Evolutionary conservation across 1,140 invertebrate species (phyloP).

Genomic region (Ruditapes philippinarum): DNA sequence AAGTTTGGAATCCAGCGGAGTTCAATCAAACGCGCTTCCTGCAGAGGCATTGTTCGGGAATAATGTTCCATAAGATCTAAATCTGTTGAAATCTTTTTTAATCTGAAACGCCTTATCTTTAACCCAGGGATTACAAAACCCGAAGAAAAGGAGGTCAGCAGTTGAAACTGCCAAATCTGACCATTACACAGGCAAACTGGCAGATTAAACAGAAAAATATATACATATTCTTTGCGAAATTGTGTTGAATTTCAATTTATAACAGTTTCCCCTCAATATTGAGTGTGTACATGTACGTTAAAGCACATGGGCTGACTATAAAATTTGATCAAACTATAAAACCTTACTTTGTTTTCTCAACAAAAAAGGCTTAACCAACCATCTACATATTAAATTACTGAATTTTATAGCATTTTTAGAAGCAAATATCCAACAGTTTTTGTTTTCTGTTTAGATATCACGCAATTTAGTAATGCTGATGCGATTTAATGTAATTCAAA

Average conservation of each 20-base stretch:
- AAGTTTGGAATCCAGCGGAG: conserved; percentile 27
- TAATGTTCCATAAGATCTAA: conserved; percentile 16
- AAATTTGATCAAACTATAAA: no score
- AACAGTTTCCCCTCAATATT: no score
- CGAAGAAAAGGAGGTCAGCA: not conserved
- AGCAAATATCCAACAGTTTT: not conserved
- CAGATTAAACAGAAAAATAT: no score
- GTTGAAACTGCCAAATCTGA: no score
- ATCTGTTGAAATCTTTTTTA: conserved; percentile 39
- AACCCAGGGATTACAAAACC: not conserved
- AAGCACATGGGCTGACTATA: no score
- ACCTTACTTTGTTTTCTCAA: not conserved
- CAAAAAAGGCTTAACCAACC: not conserved
- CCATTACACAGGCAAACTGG: no score
- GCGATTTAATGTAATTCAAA: not conserved
- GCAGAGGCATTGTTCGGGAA: not conserved
- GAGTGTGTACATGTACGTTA: no score
- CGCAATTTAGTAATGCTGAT: not conserved
- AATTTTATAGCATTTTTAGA: not conserved
- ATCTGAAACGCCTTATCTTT: conserved; percentile 45
- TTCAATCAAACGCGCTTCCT: conserved; percentile 3
- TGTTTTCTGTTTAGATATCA: not conserved
- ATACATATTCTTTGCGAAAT: no score
- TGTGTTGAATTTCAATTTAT: no score
- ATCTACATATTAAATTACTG: not conserved